These are phyloP conservation scores for Rhinogobius similis DNA, from an alignment of 2,113 vertebrate species.

Conservation along the genomic window DNA sequence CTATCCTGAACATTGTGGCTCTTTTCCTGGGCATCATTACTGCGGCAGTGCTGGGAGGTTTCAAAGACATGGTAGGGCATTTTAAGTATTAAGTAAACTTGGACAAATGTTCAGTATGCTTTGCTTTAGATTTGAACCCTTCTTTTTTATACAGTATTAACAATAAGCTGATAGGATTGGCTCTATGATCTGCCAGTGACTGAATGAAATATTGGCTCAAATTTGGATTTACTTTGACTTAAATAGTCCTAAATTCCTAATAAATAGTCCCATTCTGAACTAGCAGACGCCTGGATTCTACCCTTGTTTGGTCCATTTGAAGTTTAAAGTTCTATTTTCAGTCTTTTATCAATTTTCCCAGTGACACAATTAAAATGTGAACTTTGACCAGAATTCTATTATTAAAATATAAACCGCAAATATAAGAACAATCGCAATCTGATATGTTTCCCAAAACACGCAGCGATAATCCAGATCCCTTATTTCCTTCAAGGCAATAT, in stretches of 20 bases:
- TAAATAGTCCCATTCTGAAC: not conserved
- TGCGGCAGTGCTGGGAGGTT: constrained; percentile 93
- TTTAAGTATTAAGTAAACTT: constrained; percentile 15
- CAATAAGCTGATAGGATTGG: not conserved
- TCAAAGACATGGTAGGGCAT: constrained; percentile 92
- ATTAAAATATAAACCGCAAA: too few species aligned
- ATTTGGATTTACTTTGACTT: not conserved
- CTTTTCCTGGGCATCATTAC: constrained; percentile 97
- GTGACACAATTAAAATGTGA: too few species aligned
- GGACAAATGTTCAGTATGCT: not conserved
- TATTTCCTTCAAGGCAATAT: too few species aligned
- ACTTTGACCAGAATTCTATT: too few species aligned
- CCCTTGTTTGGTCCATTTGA: too few species aligned
- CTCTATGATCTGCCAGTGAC: not conserved
- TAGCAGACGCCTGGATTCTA: too few species aligned
- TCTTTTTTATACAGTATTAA: not conserved
- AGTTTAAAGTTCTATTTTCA: too few species aligned
- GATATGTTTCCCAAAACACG: too few species aligned
- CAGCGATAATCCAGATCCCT: too few species aligned
- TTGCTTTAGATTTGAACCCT: not conserved
- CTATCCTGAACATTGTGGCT: constrained; percentile 93
- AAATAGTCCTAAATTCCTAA: not conserved
- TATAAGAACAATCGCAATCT: too few species aligned
- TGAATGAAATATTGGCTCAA: not conserved
- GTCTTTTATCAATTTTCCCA: too few species aligned